Base-by-base conservation (phyloP, 2,113 vertebrate genomes). In the Albula goreensis region DNA sequence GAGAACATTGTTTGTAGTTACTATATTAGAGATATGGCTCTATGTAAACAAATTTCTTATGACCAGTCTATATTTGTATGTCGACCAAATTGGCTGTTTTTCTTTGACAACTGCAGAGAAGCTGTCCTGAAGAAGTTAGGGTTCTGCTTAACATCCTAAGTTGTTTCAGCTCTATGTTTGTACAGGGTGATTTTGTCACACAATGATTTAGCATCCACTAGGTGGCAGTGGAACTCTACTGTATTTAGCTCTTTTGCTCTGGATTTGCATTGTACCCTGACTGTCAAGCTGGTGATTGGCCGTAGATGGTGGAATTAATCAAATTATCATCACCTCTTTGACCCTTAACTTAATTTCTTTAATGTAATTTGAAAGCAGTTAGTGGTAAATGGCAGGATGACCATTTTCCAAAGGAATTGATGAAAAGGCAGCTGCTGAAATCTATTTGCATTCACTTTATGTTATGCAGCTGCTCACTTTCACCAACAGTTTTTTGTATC, bases 141-240 rank as follows among this genome's bases (percentile, higher is more conserved):
- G 70, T 74, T 74, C 2, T 74, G 6, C 22, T 25, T 74, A 25
- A 74, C n/a, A 74, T 2, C 17, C 2, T 4, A 66, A 66, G 19
- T 25, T 9, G 17, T 74, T 74, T 10, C 8, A 2, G 31, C 41
- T 41, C 53, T 17, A 2, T 63, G 0, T 57, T 48, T 0, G 31
- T n/a, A 10, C 22, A 25, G 8, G 11, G 51, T 25, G 57, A 13
- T 41, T 41, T 41, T 41, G 31, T 41, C 31, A n/a, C 50, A 51
- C 5, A 91, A 87, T 90, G 9, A 5, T 50, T n/a, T 49, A 0
- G 48, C 13, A 25, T 51, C 92, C 94, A 94, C 90, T 85, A 93
- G 94, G 89, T 93, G 93, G 93, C 86, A 89, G 78, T 25, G 92
- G 89, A 87, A 88, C 82, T 92, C 94, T 87, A 92, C 83, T 84